These are phyloP conservation scores for Furcifer pardalis DNA, from an alignment of 2,797 vertebrate species.

Conservation along the genomic window DNA sequence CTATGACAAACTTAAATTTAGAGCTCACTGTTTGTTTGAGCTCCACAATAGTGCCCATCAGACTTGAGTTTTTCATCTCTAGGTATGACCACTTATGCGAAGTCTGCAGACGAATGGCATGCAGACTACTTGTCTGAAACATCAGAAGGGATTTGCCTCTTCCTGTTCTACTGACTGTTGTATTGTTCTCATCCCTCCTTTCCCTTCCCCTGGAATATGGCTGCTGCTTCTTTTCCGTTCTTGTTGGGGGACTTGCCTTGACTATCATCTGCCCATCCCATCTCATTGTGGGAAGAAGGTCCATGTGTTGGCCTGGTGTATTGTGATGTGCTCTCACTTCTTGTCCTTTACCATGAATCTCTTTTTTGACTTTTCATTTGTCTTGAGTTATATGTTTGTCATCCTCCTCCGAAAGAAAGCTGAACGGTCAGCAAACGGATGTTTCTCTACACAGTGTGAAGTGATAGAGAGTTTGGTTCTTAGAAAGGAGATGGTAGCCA, in stretches of 20 bases:
- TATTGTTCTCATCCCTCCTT: slow-evolving; percentile 19
- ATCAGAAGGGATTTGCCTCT: slow-evolving; percentile 67
- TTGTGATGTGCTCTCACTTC: slow-evolving; percentile 58
- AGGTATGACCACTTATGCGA: not conserved
- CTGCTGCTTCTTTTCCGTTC: slow-evolving; percentile 60
- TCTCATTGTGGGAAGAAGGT: slow-evolving; percentile 62
- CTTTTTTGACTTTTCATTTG: slow-evolving; percentile 52
- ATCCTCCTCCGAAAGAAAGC: slow-evolving; percentile 47
- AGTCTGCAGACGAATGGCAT: not conserved
- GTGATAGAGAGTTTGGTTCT: slow-evolving; percentile 32
- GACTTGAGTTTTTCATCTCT: not conserved
- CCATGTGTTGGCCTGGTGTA: slow-evolving; percentile 46
- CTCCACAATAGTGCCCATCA: no score
- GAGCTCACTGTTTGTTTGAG: no score
- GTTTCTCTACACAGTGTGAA: slow-evolving; percentile 49
- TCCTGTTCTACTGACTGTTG: not conserved
- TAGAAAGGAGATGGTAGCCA: slow-evolving; percentile 2
- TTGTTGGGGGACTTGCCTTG: slow-evolving; percentile 58
- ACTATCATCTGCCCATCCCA: slow-evolving; percentile 58
- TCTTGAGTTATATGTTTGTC: slow-evolving; percentile 51
- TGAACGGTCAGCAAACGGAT: not conserved
- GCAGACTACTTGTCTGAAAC: slow-evolving; percentile 59
- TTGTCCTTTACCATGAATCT: slow-evolving; percentile 43
- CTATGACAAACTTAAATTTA: not conserved
- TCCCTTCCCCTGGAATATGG: slow-evolving; percentile 19